Evolutionary conservation across 2,113 vertebrate genomes (phyloP).

Genomic region (Pithys albifrons): DNA sequence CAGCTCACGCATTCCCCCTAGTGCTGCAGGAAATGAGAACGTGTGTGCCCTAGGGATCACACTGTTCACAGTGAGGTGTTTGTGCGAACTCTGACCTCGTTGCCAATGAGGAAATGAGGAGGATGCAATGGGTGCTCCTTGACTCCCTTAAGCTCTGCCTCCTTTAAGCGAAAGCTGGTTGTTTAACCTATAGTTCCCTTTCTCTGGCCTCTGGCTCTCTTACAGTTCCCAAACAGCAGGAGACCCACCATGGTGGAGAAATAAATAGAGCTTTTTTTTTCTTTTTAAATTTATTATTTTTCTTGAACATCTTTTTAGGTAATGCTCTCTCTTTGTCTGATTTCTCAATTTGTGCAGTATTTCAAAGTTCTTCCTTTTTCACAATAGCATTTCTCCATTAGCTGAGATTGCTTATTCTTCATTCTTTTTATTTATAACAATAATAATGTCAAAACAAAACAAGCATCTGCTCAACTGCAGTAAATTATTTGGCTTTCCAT

Average conservation of each 20-base stretch:
- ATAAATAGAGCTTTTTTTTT: background rate
- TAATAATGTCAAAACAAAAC: constrained; percentile 9
- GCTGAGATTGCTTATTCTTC: background rate
- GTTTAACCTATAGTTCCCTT: background rate
- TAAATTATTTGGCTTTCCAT: constrained; percentile 37
- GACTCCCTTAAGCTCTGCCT: background rate
- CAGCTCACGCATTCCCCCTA: rapidly evolving
- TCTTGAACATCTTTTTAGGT: background rate
- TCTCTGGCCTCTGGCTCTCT: background rate
- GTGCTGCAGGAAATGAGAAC: background rate
- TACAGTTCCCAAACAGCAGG: rapidly evolving
- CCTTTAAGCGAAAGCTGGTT: background rate
- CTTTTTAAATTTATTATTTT: background rate
- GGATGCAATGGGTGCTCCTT: background rate
- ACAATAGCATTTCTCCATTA: background rate
- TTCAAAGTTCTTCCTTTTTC: background rate
- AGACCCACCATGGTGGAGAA: rapidly evolving
- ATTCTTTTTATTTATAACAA: background rate
- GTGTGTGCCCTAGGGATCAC: rapidly evolving
- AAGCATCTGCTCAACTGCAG: background rate
- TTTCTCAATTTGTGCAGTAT: background rate
- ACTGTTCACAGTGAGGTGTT: rapidly evolving
- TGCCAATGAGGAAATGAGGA: rapidly evolving
- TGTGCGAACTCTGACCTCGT: rapidly evolving
- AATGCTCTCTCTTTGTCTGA: background rate